Conservation (phyloP, 2,113 vertebrate genomes). For the Melanerpes formicivorus region DNA sequence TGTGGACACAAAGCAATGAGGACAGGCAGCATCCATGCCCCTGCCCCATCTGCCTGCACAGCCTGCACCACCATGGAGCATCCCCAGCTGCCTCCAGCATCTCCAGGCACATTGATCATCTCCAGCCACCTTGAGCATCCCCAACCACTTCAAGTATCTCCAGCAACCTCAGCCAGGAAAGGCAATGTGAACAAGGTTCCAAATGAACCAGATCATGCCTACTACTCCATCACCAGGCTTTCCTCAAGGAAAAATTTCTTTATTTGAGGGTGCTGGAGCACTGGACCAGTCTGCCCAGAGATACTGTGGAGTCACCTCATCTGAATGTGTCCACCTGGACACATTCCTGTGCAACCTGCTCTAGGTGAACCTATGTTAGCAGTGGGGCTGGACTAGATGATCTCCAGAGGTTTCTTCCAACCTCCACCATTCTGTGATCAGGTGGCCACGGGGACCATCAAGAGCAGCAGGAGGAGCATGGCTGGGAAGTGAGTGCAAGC, state of each 20-base stretch:
- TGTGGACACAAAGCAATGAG: background rate
- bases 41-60: fast-evolving
- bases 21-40: background rate
- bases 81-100: background rate
- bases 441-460: fast-evolving
- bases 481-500: fast-evolving
- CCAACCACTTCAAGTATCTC: background rate
- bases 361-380: no score
- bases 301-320: no score
- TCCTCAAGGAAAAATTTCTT: background rate
- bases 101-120: fast-evolving
- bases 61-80: background rate
- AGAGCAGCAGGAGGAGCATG: fast-evolving
- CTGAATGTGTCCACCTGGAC: no score
- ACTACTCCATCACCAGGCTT: background rate
- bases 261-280: no score
- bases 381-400: no score
- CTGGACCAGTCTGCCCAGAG: no score
- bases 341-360: no score
- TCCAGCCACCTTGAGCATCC: background rate
- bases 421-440: no score
- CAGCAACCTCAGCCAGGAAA: background rate
- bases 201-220: fast-evolving
- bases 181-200: background rate
- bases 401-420: no score